phyloP scores from a whole-genome alignment of 2,888 invertebrate species.

The Protodeltote pygarga region DNA sequence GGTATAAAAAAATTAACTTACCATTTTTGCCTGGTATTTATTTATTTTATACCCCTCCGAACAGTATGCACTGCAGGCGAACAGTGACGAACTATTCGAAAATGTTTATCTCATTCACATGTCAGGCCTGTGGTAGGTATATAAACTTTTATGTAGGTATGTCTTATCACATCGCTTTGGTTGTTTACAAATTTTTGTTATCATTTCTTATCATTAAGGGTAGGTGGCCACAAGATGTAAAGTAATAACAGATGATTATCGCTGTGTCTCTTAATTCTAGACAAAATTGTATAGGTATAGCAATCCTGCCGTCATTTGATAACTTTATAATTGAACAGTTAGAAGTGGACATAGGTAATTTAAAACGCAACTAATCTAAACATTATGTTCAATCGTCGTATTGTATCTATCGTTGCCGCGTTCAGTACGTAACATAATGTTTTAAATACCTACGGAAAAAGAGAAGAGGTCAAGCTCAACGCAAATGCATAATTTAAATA shows the following conservation, averaged over 20 bases:
- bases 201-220: slow-evolving; percentile 1
- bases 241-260: slow-evolving; percentile 8
- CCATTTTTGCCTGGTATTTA: slow-evolving; percentile 41
- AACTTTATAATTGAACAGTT: not conserved
- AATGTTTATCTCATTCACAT: slow-evolving; percentile 9
- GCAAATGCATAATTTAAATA: too few species aligned
- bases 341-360: not conserved
- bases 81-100: slow-evolving; percentile 11
- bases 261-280: slow-evolving; percentile 11
- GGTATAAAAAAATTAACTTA: slow-evolving; percentile 20
- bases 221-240: not conserved
- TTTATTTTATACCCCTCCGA: slow-evolving; percentile 3
- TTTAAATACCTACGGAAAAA: too few species aligned
- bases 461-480: too few species aligned
- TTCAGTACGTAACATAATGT: too few species aligned
- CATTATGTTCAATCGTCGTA: too few species aligned
- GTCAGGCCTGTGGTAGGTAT: too few species aligned
- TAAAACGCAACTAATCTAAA: slow-evolving; percentile 11
- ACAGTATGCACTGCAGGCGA: slow-evolving; percentile 14
- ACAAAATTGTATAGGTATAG: not conserved
- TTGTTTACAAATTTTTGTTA: slow-evolving; percentile 34
- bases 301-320: slow-evolving; percentile 11
- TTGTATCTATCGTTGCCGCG: too few species aligned
- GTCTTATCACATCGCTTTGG: slow-evolving; percentile 14
- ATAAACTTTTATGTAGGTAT: too few species aligned